Evolutionary conservation across 2,888 invertebrate species (phyloP), one percentile per base, ranked within the genome.

Genomic region (Ecdyonurus torrentis): DNA sequence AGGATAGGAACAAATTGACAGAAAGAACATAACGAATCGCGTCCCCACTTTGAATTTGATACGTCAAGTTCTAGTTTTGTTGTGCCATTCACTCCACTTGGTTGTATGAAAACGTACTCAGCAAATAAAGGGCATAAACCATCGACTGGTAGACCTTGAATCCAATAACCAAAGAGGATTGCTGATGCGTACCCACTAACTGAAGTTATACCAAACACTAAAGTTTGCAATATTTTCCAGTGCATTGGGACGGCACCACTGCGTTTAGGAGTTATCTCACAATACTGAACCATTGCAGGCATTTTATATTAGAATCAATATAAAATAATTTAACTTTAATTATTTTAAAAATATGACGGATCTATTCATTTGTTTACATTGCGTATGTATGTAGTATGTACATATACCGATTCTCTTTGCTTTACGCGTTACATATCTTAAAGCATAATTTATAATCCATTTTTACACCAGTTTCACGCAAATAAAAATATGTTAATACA

Each of bases 1-100:
- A 55, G 55, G 22, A 55, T n/a, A 20, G 55, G 55, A 5, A 55
- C 55, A 55, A 55, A 55, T 22, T 55, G 55, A n/a, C 55, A 55
- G 20, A 55, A 55, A 22, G 55, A 55, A 20, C 55, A 55, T 5
- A 55, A n/a, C 5, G 55, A 5, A 55, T 55, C 55, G 3, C 22
- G 5, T 5, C 55, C 55, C 55, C 55, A 55, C 20, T 55, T 55
- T 5, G 7, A 10, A 20, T n/a, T 22, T 7, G 55, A 20, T 20
- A 55, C 5, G 22, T 55, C 55, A 18, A 55, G 5, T 20, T 55
- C 20, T 20, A 55, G 20, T 5, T 5, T 18, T 18, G 55, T 10
- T 22, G 55, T 20, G 55, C 19, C n/a, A n/a, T 22, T 55, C 7
- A 5, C 22, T n/a, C n/a, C 22, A 22, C 22, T 22, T 20, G 22